phyloP scores from a whole-genome alignment of 1,140 invertebrate genomes.

The Proales similis region DNA sequence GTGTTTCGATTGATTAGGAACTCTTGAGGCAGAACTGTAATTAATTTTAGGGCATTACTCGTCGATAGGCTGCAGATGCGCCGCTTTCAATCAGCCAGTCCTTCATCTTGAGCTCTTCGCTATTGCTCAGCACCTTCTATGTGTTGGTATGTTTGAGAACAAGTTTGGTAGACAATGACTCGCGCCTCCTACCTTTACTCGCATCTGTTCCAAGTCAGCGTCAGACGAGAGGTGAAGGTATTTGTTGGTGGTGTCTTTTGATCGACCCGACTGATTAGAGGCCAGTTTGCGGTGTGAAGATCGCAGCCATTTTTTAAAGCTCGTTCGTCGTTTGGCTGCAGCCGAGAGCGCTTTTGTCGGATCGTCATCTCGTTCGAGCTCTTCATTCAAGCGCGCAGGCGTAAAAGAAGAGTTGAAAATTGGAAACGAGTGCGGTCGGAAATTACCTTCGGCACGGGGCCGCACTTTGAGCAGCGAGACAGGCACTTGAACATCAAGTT shows the following conservation, averaged over 20 bases:
- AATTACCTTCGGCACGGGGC: not conserved
- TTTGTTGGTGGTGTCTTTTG: not conserved
- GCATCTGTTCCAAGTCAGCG: not conserved
- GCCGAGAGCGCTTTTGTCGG: not conserved
- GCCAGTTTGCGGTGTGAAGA: slow-evolving; percentile 35
- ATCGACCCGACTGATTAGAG: not conserved
- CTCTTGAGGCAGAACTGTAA: slow-evolving; percentile 30
- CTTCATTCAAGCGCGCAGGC: no score
- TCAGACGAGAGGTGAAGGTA: not conserved
- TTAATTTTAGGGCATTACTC: no score
- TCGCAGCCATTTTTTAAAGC: slow-evolving; percentile 35
- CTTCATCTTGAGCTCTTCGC: slow-evolving; percentile 34
- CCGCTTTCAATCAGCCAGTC: slow-evolving; percentile 37
- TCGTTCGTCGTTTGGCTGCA: slow-evolving; percentile 30
- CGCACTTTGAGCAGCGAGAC: slow-evolving; percentile 10
- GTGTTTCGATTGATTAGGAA: slow-evolving; percentile 36
- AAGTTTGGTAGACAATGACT: no score
- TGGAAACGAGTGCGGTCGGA: not conserved
- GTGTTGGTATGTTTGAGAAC: not conserved
- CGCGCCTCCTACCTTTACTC: slow-evolving; percentile 28
- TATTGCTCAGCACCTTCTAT: slow-evolving; percentile 28
- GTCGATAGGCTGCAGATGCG: no score
- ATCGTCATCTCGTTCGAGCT: no score
- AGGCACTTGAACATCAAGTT: slow-evolving; percentile 18
- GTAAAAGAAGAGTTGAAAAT: no score